These are phyloP conservation scores for Stomatorhinus walkeri DNA, from an alignment of 2,797 vertebrate genomes.

Conservation along the genomic window DNA sequence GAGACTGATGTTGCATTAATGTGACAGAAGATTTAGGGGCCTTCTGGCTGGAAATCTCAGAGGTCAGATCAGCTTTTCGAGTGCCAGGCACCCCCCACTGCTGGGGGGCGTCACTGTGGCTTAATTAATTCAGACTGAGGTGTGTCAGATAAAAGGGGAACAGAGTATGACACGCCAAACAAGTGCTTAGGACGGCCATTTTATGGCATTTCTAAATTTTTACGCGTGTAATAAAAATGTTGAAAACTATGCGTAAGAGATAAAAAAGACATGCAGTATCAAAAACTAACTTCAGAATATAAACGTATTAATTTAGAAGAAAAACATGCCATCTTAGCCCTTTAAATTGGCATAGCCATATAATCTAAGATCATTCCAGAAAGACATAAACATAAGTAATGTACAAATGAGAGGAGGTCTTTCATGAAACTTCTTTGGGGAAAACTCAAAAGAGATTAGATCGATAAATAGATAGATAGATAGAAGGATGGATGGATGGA, in stretches of 20 bases:
- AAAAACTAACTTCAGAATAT: background rate
- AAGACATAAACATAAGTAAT: background rate
- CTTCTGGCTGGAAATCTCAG: constrained; percentile 5
- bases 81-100: background rate
- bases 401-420: no score
- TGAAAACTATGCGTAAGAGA: background rate
- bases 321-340: background rate
- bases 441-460: background rate
- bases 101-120: background rate
- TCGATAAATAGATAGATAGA: no score
- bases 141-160: background rate
- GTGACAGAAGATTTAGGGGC: constrained; percentile 1
- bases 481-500: no score
- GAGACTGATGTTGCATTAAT: constrained; percentile 13
- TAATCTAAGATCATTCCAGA: background rate
- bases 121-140: background rate
- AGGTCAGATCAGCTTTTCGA: background rate
- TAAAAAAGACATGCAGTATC: background rate
- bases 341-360: background rate
- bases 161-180: background rate
- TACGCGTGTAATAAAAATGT: background rate
- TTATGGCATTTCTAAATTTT: background rate
- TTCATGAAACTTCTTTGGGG: no score
- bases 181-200: background rate
- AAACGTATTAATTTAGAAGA: background rate